Percentiles rank a stretch among this genome's conserved stretches.
Evolutionary conservation across 2,797 vertebrate species (phyloP).

Genomic region (Anas acuta): DNA sequence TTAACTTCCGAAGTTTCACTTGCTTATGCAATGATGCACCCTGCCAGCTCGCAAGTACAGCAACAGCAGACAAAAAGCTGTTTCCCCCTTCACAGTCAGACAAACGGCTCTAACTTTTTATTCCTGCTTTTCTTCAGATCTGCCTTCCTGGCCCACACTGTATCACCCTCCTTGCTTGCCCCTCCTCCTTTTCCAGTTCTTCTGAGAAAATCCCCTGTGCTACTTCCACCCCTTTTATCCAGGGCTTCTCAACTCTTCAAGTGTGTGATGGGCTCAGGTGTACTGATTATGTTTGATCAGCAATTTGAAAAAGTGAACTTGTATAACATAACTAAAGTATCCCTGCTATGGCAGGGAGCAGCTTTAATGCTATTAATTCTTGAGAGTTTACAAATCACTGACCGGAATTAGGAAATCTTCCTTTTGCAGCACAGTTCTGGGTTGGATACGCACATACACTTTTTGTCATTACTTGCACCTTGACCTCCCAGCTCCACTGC

Average conservation of each 20-base stretch:
- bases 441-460: fast-evolving
- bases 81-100: not conserved
- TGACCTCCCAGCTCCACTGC: not conserved
- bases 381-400: not conserved
- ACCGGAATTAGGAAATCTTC: not conserved
- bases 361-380: not conserved
- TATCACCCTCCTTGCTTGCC: not conserved
- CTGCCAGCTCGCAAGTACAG: not conserved
- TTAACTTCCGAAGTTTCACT: not conserved
- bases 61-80: not conserved
- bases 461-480: not conserved
- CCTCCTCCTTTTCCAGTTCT: not conserved
- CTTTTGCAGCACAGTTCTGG: not conserved
- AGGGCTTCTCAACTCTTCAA: not conserved
- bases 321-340: not conserved
- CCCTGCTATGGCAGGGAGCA: not conserved
- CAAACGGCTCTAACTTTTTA: not conserved
- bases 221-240: not conserved
- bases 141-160: not conserved
- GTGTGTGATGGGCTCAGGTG: not conserved
- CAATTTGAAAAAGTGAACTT: not conserved
- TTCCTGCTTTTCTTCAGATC: not conserved
- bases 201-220: not conserved
- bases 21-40: not conserved
- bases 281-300: not conserved